Conservation (phyloP, 2,888 invertebrate genomes). For the Aplocera efformata region DNA sequence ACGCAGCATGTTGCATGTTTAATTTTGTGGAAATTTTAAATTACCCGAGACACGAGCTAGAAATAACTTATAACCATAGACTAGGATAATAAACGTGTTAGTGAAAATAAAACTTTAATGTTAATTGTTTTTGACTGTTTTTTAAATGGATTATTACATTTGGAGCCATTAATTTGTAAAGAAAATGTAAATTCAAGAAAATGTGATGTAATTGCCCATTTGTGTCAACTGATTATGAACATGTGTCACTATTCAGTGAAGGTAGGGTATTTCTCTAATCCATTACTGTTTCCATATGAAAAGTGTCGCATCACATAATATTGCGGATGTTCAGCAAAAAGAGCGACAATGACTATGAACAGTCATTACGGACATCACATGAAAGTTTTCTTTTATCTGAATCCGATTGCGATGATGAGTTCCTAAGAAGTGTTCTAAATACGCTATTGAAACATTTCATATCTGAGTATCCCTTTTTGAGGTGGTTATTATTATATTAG, state of each 20-base stretch:
- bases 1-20: conserved; percentile 30
- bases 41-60: conserved; percentile 26
- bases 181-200: too few species aligned
- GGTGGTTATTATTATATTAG: too few species aligned
- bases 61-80: conserved; percentile 19
- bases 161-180: too few species aligned
- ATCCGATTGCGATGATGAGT: conserved; percentile 14
- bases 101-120: too few species aligned
- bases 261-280: not conserved
- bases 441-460: too few species aligned
- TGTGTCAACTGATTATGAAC: too few species aligned
- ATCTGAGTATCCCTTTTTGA: too few species aligned
- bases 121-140: too few species aligned
- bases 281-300: not conserved
- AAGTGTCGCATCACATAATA: conserved; percentile 2
- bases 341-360: conserved; percentile 21
- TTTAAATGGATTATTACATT: too few species aligned
- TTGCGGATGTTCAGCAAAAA: conserved; percentile 15
- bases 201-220: too few species aligned
- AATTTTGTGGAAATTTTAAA: conserved; percentile 31
- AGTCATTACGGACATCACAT: conserved; percentile 41
- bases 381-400: conserved; percentile 44
- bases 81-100: too few species aligned
- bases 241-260: not conserved
- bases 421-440: not conserved